phyloP scores from a whole-genome alignment of 2,113 vertebrate species.

The Monopterus albus region DNA sequence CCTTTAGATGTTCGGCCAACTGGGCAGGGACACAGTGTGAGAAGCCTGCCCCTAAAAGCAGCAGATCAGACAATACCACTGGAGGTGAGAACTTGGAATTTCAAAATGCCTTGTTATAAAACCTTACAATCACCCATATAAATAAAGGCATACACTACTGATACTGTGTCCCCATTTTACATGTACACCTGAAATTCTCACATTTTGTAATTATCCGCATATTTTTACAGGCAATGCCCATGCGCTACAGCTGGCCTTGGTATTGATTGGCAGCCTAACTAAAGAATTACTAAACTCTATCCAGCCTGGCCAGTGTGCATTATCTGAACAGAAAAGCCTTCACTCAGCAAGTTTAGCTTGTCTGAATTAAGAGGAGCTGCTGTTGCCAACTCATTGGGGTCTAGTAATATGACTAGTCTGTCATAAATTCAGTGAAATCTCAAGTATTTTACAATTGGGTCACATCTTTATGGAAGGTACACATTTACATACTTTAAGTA shows the following conservation, averaged over 20 bases:
- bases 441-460: too few relatives aligned
- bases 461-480: too few relatives aligned
- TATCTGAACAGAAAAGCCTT: constrained; percentile 26
- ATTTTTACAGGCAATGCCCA: not conserved
- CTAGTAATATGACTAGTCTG: not conserved
- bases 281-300: constrained; percentile 1
- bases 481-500: too few relatives aligned
- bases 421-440: not conserved
- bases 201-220: not conserved
- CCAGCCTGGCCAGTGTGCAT: not conserved
- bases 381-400: not conserved
- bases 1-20: constrained; percentile 92
- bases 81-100: constrained; percentile 87
- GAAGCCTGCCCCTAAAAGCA: constrained; percentile 97
- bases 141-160: not conserved
- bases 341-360: constrained; percentile 8
- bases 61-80: constrained; percentile 93
- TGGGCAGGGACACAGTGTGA: constrained; percentile 99
- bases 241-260: not conserved
- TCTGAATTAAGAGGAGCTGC: constrained; percentile 34
- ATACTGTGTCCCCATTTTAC: not conserved
- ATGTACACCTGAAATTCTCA: not conserved
- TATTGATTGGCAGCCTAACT: not conserved
- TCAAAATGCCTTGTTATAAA: not conserved
- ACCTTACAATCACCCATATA: not conserved